These are phyloP conservation scores for Sanderia malayensis DNA, from an alignment of 30 jellyfish, hydroid and myxozoan genomes.

Conservation along the genomic window DNA sequence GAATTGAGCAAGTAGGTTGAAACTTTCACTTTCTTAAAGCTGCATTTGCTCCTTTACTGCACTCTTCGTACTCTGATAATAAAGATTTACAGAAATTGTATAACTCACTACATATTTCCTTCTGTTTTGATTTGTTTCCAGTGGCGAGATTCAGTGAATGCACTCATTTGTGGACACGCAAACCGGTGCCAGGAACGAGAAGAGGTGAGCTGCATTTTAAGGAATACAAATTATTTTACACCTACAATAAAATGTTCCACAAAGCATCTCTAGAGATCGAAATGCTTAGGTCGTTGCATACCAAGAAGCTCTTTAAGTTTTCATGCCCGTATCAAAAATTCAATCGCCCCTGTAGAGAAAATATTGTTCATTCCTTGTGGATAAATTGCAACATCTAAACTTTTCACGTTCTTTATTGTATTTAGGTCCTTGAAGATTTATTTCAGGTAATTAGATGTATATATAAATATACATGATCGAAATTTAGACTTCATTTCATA, in stretches of 20 bases:
- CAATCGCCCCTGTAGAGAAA: too few relatives aligned
- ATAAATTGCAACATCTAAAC: too few relatives aligned
- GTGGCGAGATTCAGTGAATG: slow-evolving; percentile 29
- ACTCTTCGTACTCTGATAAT: too few relatives aligned
- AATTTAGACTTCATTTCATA: too few relatives aligned
- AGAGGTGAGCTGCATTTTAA: slow-evolving; percentile 33
- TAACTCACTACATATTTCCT: neutral
- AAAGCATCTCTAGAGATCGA: too few relatives aligned
- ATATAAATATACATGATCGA: too few relatives aligned
- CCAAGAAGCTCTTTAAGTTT: too few relatives aligned
- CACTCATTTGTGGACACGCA: slow-evolving; percentile 20
- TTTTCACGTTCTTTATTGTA: neutral
- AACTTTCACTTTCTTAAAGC: neutral
- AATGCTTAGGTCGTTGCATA: too few relatives aligned
- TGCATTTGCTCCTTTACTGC: neutral
- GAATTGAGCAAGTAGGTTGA: neutral
- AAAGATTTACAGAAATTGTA: neutral
- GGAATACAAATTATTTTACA: too few relatives aligned
- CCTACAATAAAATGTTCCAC: too few relatives aligned
- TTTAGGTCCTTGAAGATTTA: neutral
- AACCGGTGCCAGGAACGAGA: slow-evolving; percentile 19
- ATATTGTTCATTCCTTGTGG: too few relatives aligned
- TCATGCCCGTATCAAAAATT: too few relatives aligned
- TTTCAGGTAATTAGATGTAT: slow-evolving; percentile 7
- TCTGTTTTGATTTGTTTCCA: neutral